Evolutionary conservation across 2,888 invertebrate genomes (phyloP), one percentile per base, ranked within the genome.

Genomic region (Agriopis marginaria): DNA sequence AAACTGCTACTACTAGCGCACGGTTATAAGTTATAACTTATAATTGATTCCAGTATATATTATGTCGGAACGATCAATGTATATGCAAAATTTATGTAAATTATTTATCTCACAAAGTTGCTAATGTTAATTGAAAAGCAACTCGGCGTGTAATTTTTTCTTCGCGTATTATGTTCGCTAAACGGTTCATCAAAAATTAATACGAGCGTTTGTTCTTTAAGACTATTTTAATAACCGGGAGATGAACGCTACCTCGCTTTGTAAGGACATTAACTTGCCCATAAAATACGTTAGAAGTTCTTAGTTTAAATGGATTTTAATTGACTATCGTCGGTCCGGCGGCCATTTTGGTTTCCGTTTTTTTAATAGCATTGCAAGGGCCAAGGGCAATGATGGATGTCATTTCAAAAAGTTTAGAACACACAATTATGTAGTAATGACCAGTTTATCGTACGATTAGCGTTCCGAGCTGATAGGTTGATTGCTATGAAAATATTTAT

Each of bases 401-500:
- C 81, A 85, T 87, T 86, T 86, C 82, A 82, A 84, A 83, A 84
- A 83, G 78, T 86, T 89, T 86, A 83, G 86, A 87, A 81, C 79
- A 78, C 79, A 82, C 86, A 88, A 87, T 90, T 89, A 87, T 84
- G 78, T 82, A 79, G 86, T 86, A 86, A 85, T 86, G 81, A 82
- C 81, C 81, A 79, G 78, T 84, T 32, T 80, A 78, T 71, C 75
- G 71, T 75, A 73, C 79, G 77, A 86, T 87, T 87, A 84, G 82
- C 89, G 84, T 88, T 86, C 88, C 88, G 73, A 84, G 80, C 80
- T 87, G 90, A 90, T 90, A 86, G 89, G 86, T 89, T 89, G 90
- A 91, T 90, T 89, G 82, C 87, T 86, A 83, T 82, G 85, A 87
- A 87, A 88, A 88, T 89, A 89, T 90, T 91, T 90, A 87, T 88